These are phyloP conservation scores for Oplegnathus fasciatus DNA, from an alignment of 2,113 vertebrate species.

Conservation along the genomic window DNA sequence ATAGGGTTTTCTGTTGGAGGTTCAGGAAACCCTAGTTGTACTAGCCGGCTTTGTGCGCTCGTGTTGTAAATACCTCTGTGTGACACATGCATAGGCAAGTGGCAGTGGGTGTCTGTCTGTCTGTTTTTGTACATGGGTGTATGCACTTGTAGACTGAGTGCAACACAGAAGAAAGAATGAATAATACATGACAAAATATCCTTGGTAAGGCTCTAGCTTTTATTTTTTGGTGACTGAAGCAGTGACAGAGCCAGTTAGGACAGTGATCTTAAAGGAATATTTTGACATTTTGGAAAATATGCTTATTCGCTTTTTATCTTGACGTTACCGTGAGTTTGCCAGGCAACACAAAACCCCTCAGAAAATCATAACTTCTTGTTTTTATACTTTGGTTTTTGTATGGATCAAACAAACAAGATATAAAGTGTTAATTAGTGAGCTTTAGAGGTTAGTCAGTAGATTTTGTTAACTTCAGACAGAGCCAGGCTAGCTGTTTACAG, in stretches of 20 bases:
- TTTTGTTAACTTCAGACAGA: not conserved
- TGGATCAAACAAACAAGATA: not conserved
- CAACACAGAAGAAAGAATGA: slow-evolving; percentile 60
- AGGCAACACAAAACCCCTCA: not conserved
- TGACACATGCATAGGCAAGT: slow-evolving; percentile 68
- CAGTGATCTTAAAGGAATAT: slow-evolving; percentile 12
- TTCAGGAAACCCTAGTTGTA: slow-evolving; percentile 49
- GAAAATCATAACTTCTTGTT: not conserved
- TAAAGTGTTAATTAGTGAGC: not conserved
- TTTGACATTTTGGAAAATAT: not conserved
- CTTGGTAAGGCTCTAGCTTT: slow-evolving; percentile 47
- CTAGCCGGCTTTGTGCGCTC: slow-evolving; percentile 42
- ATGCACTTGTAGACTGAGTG: slow-evolving; percentile 61
- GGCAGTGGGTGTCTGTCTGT: slow-evolving; percentile 51
- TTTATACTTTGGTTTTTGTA: not conserved
- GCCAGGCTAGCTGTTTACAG: not conserved
- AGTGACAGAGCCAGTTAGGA: not conserved
- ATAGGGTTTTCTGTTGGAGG: slow-evolving; percentile 41
- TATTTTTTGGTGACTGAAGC: slow-evolving; percentile 39
- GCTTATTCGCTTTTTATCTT: not conserved
- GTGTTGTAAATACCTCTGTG: slow-evolving; percentile 70
- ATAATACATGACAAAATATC: slow-evolving; percentile 73
- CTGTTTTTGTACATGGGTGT: slow-evolving; percentile 60
- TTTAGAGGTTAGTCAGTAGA: not conserved
- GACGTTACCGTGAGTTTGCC: not conserved